Evolutionary conservation across 1,140 invertebrate species (phyloP).

Genomic region (Heliconius nattereri): DNA sequence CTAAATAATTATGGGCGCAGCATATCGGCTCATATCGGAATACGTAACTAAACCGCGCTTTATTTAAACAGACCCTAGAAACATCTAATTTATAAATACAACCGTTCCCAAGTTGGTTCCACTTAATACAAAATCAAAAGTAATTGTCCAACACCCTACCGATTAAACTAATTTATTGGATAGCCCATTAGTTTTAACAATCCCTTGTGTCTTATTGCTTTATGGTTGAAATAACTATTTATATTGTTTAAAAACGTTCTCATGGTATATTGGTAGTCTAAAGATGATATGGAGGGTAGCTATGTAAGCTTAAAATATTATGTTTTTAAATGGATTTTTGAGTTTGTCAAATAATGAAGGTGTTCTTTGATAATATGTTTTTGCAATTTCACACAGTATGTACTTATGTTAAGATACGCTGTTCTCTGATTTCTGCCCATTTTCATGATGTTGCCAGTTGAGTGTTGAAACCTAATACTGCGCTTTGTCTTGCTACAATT

Average conservation of each 20-base stretch:
- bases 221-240: conserved; percentile 9
- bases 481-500: too few relatives aligned
- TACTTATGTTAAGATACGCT: too few relatives aligned
- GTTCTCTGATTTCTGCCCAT: too few relatives aligned
- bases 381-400: too few relatives aligned
- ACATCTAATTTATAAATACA: background rate
- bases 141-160: conserved; percentile 12
- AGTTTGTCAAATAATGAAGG: too few relatives aligned
- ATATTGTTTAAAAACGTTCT: background rate
- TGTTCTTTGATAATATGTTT: too few relatives aligned
- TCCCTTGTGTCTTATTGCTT: background rate
- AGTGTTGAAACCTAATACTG: too few relatives aligned
- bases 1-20: too few relatives aligned
- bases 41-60: background rate
- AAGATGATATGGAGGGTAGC: background rate
- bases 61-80: background rate
- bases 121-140: conserved; percentile 21
- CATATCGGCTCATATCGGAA: too few relatives aligned
- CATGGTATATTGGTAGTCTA: background rate
- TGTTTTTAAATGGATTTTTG: background rate
- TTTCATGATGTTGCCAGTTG: too few relatives aligned
- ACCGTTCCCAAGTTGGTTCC: background rate
- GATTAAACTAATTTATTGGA: conserved; percentile 24
- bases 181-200: conserved; percentile 24
- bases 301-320: background rate